Evolutionary conservation across 1,140 invertebrate species (phyloP), one percentile per base, ranked within the genome.

Genomic region (Aphaenogaster ashmeadi): DNA sequence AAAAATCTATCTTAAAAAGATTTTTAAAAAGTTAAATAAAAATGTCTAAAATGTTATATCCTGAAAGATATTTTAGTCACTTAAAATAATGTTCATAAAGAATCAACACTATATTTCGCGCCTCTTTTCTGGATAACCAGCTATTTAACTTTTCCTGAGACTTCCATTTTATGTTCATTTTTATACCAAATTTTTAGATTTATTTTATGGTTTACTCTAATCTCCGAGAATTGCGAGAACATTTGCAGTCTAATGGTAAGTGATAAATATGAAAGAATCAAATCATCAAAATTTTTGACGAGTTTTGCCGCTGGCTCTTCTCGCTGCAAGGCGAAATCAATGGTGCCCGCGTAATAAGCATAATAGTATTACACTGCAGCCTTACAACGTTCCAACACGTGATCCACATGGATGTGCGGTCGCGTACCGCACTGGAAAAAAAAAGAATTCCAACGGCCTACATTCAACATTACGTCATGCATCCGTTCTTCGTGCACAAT

Each of bases 361-460:
- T 84, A 84, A 84, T 84, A 60, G 69, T 47, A 74, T 84, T 84
- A 84, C 44, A 27, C 13, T 38, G 69, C 69, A 84, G 58, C 69
- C 80, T 50, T 84, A 84, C 69, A 84, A 81, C 5, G 41, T 74
- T 38, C 80, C 13, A 41, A 75, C 69, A 75, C 80, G 54, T 84
- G 69, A 74, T 74, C 69, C 38, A 56, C 44, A 47, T 64, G 54
- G 54, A 74, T n/a, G 54, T 47, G 67, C 56, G 54, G 54, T 52
- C 69, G 69, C 54, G 13, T 60, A 84, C 9, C 6, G 80, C 33
- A 71, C 13, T 13, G 50, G 18, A 52, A 54, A 56, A 83, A 81
- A 83, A 47, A 44, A 81, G 33, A 67, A 74, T 75, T 84, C 58
- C 54, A 60, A 84, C 69, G 33, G 41, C 80, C 79, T 81, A 81